Conservation (phyloP, 2,797 vertebrate species). For the Sylvia borin region DNA sequence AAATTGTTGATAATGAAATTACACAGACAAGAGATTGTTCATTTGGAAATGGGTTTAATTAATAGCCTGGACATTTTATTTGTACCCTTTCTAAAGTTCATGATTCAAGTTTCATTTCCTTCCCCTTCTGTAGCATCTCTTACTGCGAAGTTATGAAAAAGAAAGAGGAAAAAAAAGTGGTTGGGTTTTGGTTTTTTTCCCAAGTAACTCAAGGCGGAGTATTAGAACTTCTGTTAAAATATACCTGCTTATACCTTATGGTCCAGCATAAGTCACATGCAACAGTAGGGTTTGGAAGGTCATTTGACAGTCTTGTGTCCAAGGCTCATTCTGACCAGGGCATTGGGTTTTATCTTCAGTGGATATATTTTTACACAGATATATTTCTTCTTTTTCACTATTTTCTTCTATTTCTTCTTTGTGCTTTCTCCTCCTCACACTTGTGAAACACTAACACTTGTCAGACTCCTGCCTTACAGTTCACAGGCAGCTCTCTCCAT, state of each 20-base stretch:
- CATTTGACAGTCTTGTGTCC: neutral
- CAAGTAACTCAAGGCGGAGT: neutral
- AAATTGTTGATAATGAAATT: constrained; percentile 45
- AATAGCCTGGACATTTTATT: constrained; percentile 33
- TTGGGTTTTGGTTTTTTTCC: neutral
- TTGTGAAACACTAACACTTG: neutral
- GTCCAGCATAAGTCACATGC: neutral
- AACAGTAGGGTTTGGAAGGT: neutral
- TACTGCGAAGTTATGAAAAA: neutral
- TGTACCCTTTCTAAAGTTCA: constrained; percentile 5
- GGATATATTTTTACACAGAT: neutral
- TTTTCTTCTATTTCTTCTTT: neutral
- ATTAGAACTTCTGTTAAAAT: neutral
- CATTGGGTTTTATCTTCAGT: neutral
- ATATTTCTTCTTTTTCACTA: neutral
- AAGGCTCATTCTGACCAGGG: neutral
- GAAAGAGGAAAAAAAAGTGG: neutral
- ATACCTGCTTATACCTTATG: neutral
- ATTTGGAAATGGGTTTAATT: constrained; percentile 52
- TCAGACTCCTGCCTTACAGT: neutral
- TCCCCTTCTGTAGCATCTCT: neutral
- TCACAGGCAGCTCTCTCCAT: neutral
- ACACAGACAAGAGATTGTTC: constrained; percentile 49
- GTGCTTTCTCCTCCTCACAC: neutral
- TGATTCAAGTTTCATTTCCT: neutral